A percentile compares a stretch with the other conserved stretches of the same genome.
phyloP scores from a whole-genome alignment of 2,797 vertebrate genomes.

The Hemibagrus guttatus region DNA sequence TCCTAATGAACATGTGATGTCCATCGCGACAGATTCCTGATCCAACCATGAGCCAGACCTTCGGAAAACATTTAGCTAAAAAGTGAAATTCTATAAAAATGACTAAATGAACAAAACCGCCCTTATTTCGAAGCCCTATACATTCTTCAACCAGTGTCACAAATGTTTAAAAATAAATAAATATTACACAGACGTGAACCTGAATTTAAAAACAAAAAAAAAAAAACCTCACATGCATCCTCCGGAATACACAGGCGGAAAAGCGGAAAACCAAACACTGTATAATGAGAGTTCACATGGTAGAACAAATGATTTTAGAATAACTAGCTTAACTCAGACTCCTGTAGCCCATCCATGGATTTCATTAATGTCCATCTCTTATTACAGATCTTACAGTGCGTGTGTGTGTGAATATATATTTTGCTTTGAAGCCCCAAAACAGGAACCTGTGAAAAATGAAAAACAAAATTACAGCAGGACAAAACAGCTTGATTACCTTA shows the following conservation, averaged over 20 bases:
- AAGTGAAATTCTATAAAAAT: too few relatives aligned
- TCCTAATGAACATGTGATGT: too few relatives aligned
- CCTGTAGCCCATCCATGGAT: not conserved
- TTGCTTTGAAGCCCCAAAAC: not conserved
- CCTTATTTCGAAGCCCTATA: not conserved
- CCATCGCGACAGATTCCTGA: too few relatives aligned
- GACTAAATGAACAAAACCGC: not conserved
- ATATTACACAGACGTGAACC: conserved; percentile 28
- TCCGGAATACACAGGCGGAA: not conserved
- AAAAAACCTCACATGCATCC: not conserved
- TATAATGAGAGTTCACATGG: not conserved
- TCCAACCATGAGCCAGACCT: too few relatives aligned
- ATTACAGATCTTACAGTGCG: not conserved
- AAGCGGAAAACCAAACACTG: not conserved
- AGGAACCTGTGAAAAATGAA: not conserved
- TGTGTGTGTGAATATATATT: not conserved
- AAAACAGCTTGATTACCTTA: not conserved
- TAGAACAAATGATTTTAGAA: not conserved
- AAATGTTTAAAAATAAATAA: conserved; percentile 47
- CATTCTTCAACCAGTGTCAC: conserved; percentile 45
- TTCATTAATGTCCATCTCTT: not conserved
- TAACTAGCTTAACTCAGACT: not conserved
- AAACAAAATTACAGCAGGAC: not conserved
- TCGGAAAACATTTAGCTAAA: too few relatives aligned
- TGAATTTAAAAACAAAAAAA: not conserved